These are phyloP conservation scores for Seira musarum DNA, from an alignment of 2,888 invertebrate species.

Conservation along the genomic window DNA sequence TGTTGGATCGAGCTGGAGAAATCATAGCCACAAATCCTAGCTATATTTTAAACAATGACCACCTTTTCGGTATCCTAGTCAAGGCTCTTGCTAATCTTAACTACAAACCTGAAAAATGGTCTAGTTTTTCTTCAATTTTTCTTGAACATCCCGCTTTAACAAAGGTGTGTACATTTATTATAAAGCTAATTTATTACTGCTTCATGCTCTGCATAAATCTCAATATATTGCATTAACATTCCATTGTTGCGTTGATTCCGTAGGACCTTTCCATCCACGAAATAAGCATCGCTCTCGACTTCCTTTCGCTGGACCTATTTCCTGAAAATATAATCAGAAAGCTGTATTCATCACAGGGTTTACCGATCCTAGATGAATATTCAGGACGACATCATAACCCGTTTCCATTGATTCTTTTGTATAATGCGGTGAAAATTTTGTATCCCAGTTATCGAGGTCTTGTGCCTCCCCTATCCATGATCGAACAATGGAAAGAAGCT, in stretches of 20 bases:
- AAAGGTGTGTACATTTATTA: conserved; percentile 68
- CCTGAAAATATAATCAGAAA: conserved; percentile 75
- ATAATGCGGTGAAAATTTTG: conserved; percentile 76
- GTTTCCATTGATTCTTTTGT: conserved; percentile 73
- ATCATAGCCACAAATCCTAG: conserved; percentile 73
- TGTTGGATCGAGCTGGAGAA: conserved; percentile 77
- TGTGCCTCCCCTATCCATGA: conserved; percentile 73
- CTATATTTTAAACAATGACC: conserved; percentile 73
- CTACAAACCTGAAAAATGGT: conserved; percentile 78
- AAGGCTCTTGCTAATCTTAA: conserved; percentile 77
- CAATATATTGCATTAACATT: not conserved
- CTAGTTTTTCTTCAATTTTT: conserved; percentile 73
- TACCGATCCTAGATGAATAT: conserved; percentile 71
- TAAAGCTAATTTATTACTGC: too few species aligned
- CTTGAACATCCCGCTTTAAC: conserved; percentile 73
- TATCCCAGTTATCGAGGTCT: conserved; percentile 73
- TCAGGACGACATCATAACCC: conserved; percentile 70
- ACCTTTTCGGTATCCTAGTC: conserved; percentile 75
- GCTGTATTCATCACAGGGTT: conserved; percentile 74
- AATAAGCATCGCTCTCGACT: conserved; percentile 76
- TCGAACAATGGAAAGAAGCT: conserved; percentile 70
- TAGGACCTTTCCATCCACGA: conserved; percentile 73
- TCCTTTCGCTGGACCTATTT: conserved; percentile 74
- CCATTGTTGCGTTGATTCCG: conserved; percentile 27
- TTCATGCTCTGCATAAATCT: not conserved